Percentiles rank a stretch among this genome's conserved stretches.
phyloP scores from a whole-genome alignment of 1,140 invertebrate genomes.

The Hirudo medicinalis region DNA sequence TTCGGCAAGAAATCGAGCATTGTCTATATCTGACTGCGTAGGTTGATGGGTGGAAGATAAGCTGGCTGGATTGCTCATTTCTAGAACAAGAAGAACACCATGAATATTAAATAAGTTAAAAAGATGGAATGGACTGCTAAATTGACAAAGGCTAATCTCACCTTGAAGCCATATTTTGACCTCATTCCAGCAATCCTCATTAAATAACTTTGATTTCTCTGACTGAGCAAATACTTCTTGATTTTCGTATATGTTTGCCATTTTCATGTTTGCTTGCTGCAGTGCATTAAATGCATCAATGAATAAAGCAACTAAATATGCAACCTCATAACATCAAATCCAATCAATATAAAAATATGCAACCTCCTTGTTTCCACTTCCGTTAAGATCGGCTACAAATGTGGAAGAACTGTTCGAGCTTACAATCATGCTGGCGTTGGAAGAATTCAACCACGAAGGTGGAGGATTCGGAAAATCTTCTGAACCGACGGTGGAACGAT shows the following conservation, averaged over 20 bases:
- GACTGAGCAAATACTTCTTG: conserved; percentile 3
- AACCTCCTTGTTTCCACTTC: conserved; percentile 6
- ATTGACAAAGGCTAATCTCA: neutral
- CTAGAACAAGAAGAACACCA: neutral
- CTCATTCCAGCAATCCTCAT: conserved; percentile 11
- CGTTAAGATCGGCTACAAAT: neutral
- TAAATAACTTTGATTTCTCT: conserved; percentile 1
- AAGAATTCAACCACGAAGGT: neutral
- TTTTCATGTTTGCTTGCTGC: neutral
- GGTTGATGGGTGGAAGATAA: neutral
- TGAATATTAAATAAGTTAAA: neutral
- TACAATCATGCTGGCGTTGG: neutral
- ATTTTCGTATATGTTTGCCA: conserved; percentile 7
- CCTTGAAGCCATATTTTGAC: conserved; percentile 12
- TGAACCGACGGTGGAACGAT: neutral
- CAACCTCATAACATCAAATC: neutral
- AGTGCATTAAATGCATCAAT: neutral
- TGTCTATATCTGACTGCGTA: conserved; percentile 1
- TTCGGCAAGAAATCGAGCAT: conserved; percentile 11
- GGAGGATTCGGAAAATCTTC: neutral
- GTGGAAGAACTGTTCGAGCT: neutral
- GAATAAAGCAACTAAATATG: too few species aligned
- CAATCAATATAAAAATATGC: neutral
- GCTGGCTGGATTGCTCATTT: neutral
- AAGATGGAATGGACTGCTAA: too few species aligned